Percentiles rank a stretch among this genome's conserved stretches.
phyloP scores from a whole-genome alignment of 2,797 vertebrate species.

The Clamator glandarius region DNA sequence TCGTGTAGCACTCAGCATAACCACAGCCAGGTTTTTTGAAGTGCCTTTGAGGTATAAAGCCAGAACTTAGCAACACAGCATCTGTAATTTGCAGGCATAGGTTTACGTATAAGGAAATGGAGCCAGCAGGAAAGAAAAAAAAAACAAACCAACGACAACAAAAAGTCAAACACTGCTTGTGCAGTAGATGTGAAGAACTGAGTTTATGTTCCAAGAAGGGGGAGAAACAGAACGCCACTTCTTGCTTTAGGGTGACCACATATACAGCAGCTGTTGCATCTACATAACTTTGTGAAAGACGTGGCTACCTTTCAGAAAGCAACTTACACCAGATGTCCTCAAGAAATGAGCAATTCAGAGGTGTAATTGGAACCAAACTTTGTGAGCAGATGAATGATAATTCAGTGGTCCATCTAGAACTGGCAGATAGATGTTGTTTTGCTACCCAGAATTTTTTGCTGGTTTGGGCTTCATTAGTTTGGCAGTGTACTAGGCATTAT shows the following conservation, averaged over 20 bases:
- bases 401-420: background rate
- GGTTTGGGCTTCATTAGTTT: background rate
- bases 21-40: conserved; percentile 15
- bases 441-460: background rate
- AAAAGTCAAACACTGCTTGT: background rate
- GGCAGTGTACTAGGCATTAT: background rate
- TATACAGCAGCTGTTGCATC: conserved; percentile 10
- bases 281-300: conserved; percentile 4
- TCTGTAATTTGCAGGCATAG: conserved; percentile 19
- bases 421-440: background rate
- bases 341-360: conserved; percentile 39
- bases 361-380: conserved; percentile 20
- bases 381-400: background rate
- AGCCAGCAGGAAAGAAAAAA: background rate
- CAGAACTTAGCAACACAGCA: conserved; percentile 2
- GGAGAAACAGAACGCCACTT: background rate
- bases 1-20: background rate
- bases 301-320: conserved; percentile 36
- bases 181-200: background rate
- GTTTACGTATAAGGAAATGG: background rate
- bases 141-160: background rate
- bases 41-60: conserved; percentile 23
- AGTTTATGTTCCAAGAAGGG: background rate
- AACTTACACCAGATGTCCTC: conserved; percentile 39
- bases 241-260: background rate